These are phyloP conservation scores for Sarcophaga subvicina DNA, from an alignment of 2,888 invertebrate species.

Conservation along the genomic window DNA sequence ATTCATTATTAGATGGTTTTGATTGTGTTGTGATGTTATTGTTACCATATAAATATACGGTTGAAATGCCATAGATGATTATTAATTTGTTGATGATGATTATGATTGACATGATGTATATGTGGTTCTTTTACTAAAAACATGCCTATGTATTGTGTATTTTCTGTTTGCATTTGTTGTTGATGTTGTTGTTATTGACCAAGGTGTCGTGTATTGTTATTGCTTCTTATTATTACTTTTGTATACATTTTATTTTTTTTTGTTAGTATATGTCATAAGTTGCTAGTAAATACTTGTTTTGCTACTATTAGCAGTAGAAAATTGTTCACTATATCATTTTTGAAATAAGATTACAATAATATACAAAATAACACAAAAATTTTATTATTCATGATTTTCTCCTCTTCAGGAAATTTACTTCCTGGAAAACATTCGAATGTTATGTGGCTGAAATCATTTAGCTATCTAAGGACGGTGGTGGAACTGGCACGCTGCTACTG, in stretches of 20 bases:
- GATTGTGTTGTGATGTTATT: conserved; percentile 37
- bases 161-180: conserved; percentile 35
- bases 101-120: conserved; percentile 48
- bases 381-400: background rate
- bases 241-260: conserved; percentile 23
- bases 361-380: background rate
- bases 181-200: conserved; percentile 60
- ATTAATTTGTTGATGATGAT: conserved; percentile 24
- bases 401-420: too few relatives aligned
- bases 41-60: conserved; percentile 37
- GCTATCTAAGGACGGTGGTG: too few relatives aligned
- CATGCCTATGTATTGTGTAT: conserved; percentile 24
- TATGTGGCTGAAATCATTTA: too few relatives aligned
- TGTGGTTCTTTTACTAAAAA: background rate
- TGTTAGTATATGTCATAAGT: conserved; percentile 39
- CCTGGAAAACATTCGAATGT: too few relatives aligned
- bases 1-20: too few relatives aligned
- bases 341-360: background rate
- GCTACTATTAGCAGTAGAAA: conserved; percentile 21
- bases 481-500: too few relatives aligned
- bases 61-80: conserved; percentile 32
- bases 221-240: conserved; percentile 41
- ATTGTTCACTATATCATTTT: background rate
- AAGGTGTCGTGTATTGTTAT: conserved; percentile 55
- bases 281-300: conserved; percentile 33